Percentiles rank a stretch among this genome's conserved stretches.
These are phyloP conservation scores for Cylloceria caligata DNA, from an alignment of 2,888 invertebrate genomes.

Conservation along the genomic window DNA sequence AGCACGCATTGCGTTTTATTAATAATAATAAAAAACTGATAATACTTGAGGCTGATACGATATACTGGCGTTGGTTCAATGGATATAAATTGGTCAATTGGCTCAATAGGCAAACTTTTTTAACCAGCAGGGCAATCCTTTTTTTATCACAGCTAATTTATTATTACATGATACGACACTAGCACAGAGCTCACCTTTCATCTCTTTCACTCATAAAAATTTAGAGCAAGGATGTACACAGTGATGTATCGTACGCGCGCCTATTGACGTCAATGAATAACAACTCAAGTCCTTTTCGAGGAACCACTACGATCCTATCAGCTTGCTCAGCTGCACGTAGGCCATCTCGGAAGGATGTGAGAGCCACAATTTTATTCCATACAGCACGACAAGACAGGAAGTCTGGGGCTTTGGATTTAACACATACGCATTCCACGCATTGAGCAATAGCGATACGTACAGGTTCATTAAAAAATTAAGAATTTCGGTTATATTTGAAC, in stretches of 20 bases:
- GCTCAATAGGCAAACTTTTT: too few species aligned
- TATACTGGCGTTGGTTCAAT: too few species aligned
- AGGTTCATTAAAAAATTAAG: background rate
- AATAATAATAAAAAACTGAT: too few species aligned
- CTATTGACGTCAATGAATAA: slow-evolving; percentile 65
- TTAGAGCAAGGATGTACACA: slow-evolving; percentile 6
- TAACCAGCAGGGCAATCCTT: too few species aligned
- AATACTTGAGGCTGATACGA: too few species aligned
- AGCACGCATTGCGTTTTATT: too few species aligned
- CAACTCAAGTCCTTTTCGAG: slow-evolving; percentile 58
- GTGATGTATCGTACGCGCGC: background rate
- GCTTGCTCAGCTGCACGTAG: slow-evolving; percentile 72
- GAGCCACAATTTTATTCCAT: background rate
- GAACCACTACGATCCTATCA: slow-evolving; percentile 30
- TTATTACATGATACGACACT: too few species aligned
- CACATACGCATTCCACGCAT: slow-evolving; percentile 10
- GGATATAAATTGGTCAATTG: too few species aligned
- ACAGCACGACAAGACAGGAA: slow-evolving; percentile 11
- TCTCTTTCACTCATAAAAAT: background rate
- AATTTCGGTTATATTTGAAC: too few species aligned
- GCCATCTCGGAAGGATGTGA: slow-evolving; percentile 48
- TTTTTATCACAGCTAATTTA: background rate
- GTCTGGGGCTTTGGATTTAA: slow-evolving; percentile 27
- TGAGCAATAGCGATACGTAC: slow-evolving; percentile 1
- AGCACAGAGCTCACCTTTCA: background rate